Evolutionary conservation across 92 coral and sea anemone genomes (phyloP), one percentile per base, ranked within the genome.

Genomic region (Muricea muricata): DNA sequence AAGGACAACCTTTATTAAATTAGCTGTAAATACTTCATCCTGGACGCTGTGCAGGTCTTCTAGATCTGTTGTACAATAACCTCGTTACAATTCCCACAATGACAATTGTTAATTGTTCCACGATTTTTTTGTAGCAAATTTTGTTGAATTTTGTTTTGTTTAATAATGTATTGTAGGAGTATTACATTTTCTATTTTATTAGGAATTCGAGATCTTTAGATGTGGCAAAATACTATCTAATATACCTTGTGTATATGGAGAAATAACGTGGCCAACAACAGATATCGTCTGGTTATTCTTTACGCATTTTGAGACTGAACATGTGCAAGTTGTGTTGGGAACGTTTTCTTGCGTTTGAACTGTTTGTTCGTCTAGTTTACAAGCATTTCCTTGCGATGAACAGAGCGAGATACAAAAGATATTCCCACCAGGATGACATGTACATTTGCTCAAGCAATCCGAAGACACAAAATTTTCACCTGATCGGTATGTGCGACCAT

Each of bases 371-470:
- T 57, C 55, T 3, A 78, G 28, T 55, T 26, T 26, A 57, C 83
- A 78, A 25, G 30, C 18, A 20, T 15, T 32, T n/a, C 63, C 70
- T 25, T 78, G 37, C 23, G 40, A 35, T 21, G 34, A 13, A 39
- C 70, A 63, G 7, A 26, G 70, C 37, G 37, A 18, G 20, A 28
- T 17, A 32, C 70, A 63, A 6, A 32, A 28, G 28, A 63, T 20
- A 1, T 63, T 63, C 15, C 70, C 70, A 8, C 70, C 70, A 63
- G 70, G 70, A 17, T 28, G 30, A 30, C 70, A 63, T 28, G 70
- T 25, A 17, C 70, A 63, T 63, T 63, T 63, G 70, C 17, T 63
- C 13, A 39, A 29, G 37, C 70, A 63, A 32, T 63, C 70, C 6
- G 70, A 63, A 29, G 70, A 63, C 34, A 63, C 34, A 32, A 63